Percentiles rank a stretch among this genome's conserved stretches.
phyloP scores from a whole-genome alignment of 2,113 vertebrate species.

The Indicator indicator region DNA sequence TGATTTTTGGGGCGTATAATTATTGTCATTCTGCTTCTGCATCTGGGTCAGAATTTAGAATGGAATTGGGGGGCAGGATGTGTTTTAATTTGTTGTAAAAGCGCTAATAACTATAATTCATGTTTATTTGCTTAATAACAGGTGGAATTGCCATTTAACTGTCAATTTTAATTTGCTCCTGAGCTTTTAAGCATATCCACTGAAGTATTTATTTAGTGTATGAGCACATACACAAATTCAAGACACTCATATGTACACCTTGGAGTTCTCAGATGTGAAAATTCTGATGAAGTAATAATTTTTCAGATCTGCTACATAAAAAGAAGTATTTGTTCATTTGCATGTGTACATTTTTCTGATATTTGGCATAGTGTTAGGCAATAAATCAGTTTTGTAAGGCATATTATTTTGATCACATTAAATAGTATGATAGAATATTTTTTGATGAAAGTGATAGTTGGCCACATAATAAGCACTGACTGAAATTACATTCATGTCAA shows the following conservation, averaged over 20 bases:
- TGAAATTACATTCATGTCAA: background rate
- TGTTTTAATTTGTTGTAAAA: background rate
- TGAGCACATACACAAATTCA: background rate
- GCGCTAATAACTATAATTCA: background rate
- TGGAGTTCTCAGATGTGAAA: background rate
- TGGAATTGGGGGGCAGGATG: background rate
- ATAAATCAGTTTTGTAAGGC: background rate
- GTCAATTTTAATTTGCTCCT: background rate
- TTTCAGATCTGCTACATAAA: background rate
- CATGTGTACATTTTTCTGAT: background rate
- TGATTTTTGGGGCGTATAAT: background rate
- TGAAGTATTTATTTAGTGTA: background rate
- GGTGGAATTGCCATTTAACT: background rate
- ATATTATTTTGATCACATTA: background rate
- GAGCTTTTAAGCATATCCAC: background rate
- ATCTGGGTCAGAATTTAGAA: background rate
- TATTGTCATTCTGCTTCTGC: background rate
- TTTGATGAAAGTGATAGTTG: background rate
- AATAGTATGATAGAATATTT: background rate
- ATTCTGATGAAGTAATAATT: background rate
- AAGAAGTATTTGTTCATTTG: background rate
- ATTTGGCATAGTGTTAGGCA: background rate
- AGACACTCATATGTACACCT: fast-evolving
- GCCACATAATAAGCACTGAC: background rate
- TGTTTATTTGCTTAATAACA: background rate